These are phyloP conservation scores for Eupithecia pulchellata DNA, from an alignment of 2,888 invertebrate genomes.

Conservation along the genomic window DNA sequence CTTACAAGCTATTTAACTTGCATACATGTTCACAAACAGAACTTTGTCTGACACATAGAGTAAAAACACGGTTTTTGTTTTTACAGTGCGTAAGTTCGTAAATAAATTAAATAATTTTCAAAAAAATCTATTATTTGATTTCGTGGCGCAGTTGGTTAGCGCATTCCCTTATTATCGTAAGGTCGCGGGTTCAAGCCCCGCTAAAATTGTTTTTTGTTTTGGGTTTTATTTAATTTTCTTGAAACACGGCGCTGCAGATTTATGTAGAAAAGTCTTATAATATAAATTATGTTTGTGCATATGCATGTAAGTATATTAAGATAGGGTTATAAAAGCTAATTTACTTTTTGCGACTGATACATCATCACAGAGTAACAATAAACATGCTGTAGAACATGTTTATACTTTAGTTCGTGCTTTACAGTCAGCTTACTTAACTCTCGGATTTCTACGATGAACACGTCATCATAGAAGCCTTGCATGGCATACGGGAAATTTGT, in stretches of 20 bases:
- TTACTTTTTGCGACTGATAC: constrained; percentile 58
- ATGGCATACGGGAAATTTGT: constrained; percentile 24
- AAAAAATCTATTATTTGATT: too few species aligned
- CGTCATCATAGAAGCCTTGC: constrained; percentile 36
- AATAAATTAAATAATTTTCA: too few species aligned
- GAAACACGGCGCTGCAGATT: too few species aligned
- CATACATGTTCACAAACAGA: constrained; percentile 26
- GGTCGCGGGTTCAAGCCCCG: too few species aligned
- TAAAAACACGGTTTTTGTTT: too few species aligned
- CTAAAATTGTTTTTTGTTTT: too few species aligned
- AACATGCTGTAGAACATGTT: constrained; percentile 21
- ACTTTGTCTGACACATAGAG: constrained; percentile 18
- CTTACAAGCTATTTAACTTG: constrained; percentile 48
- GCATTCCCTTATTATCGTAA: too few species aligned
- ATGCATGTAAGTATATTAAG: constrained; percentile 48
- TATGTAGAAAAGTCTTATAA: not conserved
- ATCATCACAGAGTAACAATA: constrained; percentile 32
- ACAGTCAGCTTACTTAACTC: constrained; percentile 24
- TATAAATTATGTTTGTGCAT: constrained; percentile 20
- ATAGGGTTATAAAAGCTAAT: constrained; percentile 63
- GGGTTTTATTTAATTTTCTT: too few species aligned
- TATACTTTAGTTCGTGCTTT: constrained; percentile 10
- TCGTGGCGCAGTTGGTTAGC: too few species aligned
- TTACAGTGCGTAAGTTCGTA: too few species aligned
- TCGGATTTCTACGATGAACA: constrained; percentile 23